Conservation (phyloP, 92 coral and sea anemone species). For the Nematostella vectensis region DNA sequence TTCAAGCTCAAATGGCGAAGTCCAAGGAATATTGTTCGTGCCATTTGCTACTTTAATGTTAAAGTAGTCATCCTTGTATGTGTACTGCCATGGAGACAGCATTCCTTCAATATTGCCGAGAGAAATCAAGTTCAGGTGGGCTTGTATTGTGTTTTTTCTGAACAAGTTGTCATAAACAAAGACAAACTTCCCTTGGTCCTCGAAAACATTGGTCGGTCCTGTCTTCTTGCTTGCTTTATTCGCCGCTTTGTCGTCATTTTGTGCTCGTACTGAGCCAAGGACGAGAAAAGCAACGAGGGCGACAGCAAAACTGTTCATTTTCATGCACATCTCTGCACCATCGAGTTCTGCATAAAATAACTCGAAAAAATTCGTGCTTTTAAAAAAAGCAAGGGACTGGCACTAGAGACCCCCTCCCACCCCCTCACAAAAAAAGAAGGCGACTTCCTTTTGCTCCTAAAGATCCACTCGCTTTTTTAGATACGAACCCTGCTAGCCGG, state of each 20-base stretch:
- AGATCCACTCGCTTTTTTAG: too few species aligned
- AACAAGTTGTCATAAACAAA: slow-evolving; percentile 51
- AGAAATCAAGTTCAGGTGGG: slow-evolving; percentile 29
- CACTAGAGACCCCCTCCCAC: too few species aligned
- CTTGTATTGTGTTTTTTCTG: slow-evolving; percentile 6
- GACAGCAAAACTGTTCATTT: neutral
- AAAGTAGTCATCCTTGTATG: slow-evolving; percentile 49
- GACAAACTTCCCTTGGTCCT: slow-evolving; percentile 43
- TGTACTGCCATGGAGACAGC: slow-evolving; percentile 62
- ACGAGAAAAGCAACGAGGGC: neutral
- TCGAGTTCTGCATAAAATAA: too few species aligned
- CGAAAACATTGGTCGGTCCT: neutral
- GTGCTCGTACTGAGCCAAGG: neutral
- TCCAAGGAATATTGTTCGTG: slow-evolving; percentile 67
- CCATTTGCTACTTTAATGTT: slow-evolving; percentile 31
- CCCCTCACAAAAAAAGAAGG: too few species aligned
- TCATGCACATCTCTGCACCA: too few species aligned
- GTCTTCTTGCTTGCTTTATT: neutral
- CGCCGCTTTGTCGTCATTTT: neutral
- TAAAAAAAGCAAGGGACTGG: too few species aligned
- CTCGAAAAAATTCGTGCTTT: too few species aligned
- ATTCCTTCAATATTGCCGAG: slow-evolving; percentile 48
- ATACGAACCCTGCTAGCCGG: too few species aligned
- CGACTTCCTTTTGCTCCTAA: too few species aligned
- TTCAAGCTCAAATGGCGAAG: slow-evolving; percentile 60